These are phyloP conservation scores for Megalopta genalis DNA, from an alignment of 1,140 invertebrate genomes.

Conservation along the genomic window DNA sequence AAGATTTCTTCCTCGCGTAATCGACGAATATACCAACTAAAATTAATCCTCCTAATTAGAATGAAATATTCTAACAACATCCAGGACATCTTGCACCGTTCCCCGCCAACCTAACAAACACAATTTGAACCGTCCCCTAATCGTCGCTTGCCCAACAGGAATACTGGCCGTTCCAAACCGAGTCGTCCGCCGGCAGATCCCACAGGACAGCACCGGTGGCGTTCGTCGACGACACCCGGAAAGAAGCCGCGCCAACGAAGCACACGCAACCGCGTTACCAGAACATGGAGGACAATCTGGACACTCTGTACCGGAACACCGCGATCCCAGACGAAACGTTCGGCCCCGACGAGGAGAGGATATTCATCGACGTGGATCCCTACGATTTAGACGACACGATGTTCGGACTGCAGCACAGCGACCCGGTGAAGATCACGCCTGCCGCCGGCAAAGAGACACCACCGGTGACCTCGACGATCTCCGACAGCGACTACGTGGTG, in stretches of 20 bases:
- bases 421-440: constrained; percentile 24
- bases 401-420: constrained; percentile 59
- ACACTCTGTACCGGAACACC: constrained; percentile 68
- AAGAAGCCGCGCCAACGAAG: constrained; percentile 44
- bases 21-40: no score
- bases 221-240: constrained; percentile 38
- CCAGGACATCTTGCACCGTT: no score
- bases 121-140: not conserved
- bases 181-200: constrained; percentile 45
- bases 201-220: constrained; percentile 62
- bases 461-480: not conserved
- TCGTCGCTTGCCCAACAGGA: constrained; percentile 66
- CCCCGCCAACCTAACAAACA: no score
- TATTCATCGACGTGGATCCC: constrained; percentile 77
- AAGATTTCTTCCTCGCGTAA: no score
- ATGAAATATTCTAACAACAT: no score
- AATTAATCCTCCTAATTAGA: no score
- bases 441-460: constrained; percentile 1
- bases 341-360: constrained; percentile 76
- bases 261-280: constrained; percentile 60
- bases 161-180: constrained; percentile 78
- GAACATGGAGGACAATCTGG: constrained; percentile 65
- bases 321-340: constrained; percentile 74
- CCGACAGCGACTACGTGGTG: constrained; percentile 59
- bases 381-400: constrained; percentile 69